These are phyloP conservation scores for Lamellibrachia luymesi DNA, from an alignment of 1,140 invertebrate species.

Conservation along the genomic window DNA sequence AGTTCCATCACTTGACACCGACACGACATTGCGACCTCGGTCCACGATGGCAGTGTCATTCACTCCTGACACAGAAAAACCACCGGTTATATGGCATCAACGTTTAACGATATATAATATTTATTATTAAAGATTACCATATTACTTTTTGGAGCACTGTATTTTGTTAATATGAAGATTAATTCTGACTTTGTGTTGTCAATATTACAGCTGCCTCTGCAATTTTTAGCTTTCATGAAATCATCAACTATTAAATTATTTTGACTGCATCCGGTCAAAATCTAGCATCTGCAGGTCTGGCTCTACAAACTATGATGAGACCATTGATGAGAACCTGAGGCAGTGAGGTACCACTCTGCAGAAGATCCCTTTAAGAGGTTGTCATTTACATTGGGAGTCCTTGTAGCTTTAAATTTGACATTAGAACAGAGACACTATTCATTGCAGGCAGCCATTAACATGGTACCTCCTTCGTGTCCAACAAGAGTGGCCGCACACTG, in stretches of 20 bases:
- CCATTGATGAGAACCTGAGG: too few relatives aligned
- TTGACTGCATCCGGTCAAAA: neutral
- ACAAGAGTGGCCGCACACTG: conserved; percentile 67
- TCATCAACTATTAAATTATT: neutral
- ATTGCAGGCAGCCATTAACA: neutral
- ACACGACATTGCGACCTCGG: conserved; percentile 71
- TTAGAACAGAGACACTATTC: too few relatives aligned
- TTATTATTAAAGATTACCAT: neutral
- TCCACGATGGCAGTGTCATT: conserved; percentile 69
- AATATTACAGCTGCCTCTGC: neutral
- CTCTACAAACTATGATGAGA: neutral
- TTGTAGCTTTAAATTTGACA: too few relatives aligned
- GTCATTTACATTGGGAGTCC: too few relatives aligned
- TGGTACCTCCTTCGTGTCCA: conserved; percentile 65
- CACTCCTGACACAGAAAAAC: conserved; percentile 56
- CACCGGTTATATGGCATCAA: neutral
- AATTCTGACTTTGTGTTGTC: neutral
- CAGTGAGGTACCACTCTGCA: neutral
- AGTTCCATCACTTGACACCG: conserved; percentile 71
- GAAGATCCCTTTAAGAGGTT: neutral
- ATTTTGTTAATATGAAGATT: neutral
- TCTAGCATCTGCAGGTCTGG: neutral
- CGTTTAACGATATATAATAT: neutral
- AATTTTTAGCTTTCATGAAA: neutral
- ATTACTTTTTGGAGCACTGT: neutral